Conservation (phyloP, 2,888 invertebrate species). For the Callimorpha dominula region DNA sequence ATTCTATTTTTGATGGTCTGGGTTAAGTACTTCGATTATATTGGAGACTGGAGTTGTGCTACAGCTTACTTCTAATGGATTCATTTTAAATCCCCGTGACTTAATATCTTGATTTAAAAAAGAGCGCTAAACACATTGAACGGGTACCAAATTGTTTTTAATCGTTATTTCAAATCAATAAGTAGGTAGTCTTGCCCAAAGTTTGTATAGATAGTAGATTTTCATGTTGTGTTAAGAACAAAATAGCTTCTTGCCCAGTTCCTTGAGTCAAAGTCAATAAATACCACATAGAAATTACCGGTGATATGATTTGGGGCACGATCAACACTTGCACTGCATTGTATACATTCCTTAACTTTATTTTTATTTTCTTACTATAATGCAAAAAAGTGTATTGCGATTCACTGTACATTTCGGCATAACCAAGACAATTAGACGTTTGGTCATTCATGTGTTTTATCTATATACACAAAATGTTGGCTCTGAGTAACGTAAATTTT, state of each 20-base stretch:
- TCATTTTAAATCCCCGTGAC: no score
- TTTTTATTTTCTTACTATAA: no score
- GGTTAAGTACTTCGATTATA: not conserved
- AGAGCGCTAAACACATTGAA: not conserved
- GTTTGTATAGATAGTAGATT: not conserved
- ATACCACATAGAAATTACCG: no score
- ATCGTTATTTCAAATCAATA: not conserved
- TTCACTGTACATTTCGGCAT: not conserved
- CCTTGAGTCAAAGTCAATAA: no score
- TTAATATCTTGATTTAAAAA: conserved; percentile 6
- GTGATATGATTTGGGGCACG: no score
- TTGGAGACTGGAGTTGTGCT: not conserved
- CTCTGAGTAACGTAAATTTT: not conserved
- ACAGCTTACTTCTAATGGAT: no score
- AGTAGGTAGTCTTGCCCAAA: not conserved
- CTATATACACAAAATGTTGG: not conserved
- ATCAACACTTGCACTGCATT: no score
- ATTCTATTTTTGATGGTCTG: not conserved
- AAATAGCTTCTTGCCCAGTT: no score
- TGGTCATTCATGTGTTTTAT: not conserved
- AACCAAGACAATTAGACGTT: not conserved
- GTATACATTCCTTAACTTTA: no score
- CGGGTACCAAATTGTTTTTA: not conserved
- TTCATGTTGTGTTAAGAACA: no score
- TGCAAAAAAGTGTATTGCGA: not conserved